Percentiles rank a stretch among this genome's conserved stretches.
These are phyloP conservation scores for Capreolus pygargus DNA, from an alignment of 2,113 vertebrate species.

Conservation along the genomic window DNA sequence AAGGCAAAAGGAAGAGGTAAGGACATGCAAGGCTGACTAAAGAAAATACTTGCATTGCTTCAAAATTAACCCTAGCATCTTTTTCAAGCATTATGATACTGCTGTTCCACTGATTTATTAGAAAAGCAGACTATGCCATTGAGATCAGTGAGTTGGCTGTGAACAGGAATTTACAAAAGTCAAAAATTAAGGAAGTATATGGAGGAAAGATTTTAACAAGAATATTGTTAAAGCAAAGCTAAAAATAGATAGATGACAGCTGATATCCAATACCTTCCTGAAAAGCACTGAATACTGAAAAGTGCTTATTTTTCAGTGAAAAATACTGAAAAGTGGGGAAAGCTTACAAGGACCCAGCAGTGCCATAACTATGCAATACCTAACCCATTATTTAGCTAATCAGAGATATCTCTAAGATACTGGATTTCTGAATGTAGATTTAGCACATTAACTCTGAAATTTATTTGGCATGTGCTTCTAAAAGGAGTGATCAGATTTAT, in stretches of 20 bases:
- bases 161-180: not conserved
- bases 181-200: not conserved
- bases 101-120: not conserved
- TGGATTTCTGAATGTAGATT: slow-evolving; percentile 31
- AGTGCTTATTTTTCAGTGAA: not conserved
- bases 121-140: not conserved
- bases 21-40: not conserved
- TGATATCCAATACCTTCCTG: not conserved
- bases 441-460: slow-evolving; percentile 40
- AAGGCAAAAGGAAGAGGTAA: not conserved
- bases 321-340: not conserved
- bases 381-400: slow-evolving; percentile 32
- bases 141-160: not conserved
- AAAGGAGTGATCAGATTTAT: slow-evolving; percentile 47
- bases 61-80: not conserved
- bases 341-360: not conserved
- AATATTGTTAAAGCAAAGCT: not conserved
- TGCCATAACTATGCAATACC: not conserved
- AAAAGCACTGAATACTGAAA: not conserved
- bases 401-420: slow-evolving; percentile 6
- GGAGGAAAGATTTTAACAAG: not conserved
- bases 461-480: slow-evolving; percentile 47
- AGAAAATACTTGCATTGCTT: not conserved
- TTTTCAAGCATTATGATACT: not conserved
- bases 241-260: not conserved